Evolutionary conservation across 2,797 vertebrate genomes (phyloP).

Genomic region (Lophius americanus): DNA sequence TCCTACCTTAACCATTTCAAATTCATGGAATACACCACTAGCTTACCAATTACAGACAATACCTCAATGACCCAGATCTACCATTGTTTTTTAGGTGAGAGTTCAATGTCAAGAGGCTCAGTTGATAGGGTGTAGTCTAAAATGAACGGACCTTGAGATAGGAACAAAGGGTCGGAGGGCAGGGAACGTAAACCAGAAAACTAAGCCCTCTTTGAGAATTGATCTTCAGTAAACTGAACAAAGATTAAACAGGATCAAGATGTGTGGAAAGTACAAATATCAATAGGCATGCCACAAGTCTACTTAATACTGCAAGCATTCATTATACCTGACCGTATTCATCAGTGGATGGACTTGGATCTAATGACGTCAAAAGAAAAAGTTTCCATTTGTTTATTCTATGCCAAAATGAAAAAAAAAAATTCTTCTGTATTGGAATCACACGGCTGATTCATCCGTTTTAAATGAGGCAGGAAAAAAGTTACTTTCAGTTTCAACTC

Average conservation of each 20-base stretch:
- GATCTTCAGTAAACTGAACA: not conserved
- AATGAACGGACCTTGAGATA: constrained; percentile 2
- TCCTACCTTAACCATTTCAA: no score
- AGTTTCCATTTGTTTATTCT: not conserved
- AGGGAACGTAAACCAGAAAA: not conserved
- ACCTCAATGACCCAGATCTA: not conserved
- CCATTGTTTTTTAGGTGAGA: not conserved
- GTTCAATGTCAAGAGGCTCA: not conserved
- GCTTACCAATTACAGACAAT: not conserved
- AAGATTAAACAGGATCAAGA: not conserved
- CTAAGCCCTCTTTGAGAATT: not conserved
- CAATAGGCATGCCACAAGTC: not conserved
- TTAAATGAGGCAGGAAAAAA: not conserved
- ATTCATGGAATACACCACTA: no score
- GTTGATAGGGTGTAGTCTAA: constrained; percentile 8
- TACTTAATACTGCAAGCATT: not conserved
- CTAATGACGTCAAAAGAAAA: not conserved
- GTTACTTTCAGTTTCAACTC: no score
- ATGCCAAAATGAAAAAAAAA: not conserved
- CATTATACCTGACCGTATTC: not conserved
- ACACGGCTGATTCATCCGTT: no score
- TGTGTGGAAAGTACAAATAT: not conserved
- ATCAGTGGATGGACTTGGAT: not conserved
- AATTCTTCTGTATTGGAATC: no score
- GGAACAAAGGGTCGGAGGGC: constrained; percentile 14